These are phyloP conservation scores for Drosophila grimshawi DNA, from an alignment of 1,140 invertebrate genomes.

Conservation along the genomic window DNA sequence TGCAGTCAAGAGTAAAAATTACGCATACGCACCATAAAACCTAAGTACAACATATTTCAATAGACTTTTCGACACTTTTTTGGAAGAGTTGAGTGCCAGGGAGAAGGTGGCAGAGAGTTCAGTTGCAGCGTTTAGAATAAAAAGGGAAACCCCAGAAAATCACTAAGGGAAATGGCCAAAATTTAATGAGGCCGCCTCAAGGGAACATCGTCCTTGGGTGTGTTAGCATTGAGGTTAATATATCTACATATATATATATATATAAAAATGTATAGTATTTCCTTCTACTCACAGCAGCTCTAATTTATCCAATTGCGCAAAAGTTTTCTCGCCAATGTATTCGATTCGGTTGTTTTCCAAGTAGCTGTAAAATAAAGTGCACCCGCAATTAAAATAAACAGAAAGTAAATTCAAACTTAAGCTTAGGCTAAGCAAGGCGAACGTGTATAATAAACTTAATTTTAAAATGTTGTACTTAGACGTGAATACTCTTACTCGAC, in stretches of 20 bases:
- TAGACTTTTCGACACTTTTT: constrained; percentile 79
- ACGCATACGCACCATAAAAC: constrained; percentile 82
- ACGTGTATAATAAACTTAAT: not conserved
- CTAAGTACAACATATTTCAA: constrained; percentile 83
- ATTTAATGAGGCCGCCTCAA: constrained; percentile 13
- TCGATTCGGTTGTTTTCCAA: constrained; percentile 85
- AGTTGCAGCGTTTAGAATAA: constrained; percentile 21
- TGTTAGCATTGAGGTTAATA: not conserved
- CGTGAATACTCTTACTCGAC: not conserved
- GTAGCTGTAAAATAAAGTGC: constrained; percentile 78
- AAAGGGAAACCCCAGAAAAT: constrained; percentile 28
- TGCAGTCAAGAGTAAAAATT: constrained; percentile 81
- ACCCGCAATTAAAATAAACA: constrained; percentile 24
- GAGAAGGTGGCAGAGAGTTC: not conserved
- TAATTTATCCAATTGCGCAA: constrained; percentile 84
- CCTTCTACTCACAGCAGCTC: constrained; percentile 85
- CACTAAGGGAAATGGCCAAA: constrained; percentile 38
- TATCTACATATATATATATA: not conserved
- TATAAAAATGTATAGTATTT: not conserved
- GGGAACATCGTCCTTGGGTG: not conserved
- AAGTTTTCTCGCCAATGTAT: constrained; percentile 84
- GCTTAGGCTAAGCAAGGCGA: too few relatives aligned
- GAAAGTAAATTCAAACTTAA: not conserved
- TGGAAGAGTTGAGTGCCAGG: constrained; percentile 8
- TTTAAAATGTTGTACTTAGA: not conserved